Evolutionary conservation across 2,888 invertebrate species (phyloP), one percentile per base, ranked within the genome.

Genomic region (Eubasilissa splendida): DNA sequence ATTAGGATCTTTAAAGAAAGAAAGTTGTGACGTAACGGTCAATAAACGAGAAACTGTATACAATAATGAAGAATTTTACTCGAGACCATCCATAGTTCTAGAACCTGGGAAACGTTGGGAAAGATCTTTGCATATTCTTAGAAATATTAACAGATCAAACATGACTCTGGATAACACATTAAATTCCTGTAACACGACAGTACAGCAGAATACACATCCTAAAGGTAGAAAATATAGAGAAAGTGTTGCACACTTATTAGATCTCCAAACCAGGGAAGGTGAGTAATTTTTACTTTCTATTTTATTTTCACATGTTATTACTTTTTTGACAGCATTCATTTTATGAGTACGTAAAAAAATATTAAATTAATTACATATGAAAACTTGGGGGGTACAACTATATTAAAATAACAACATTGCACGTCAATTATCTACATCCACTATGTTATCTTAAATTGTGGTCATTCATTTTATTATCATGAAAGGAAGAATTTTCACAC

Each of bases 101-200:
- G 92, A 91, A 84, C 92, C 94, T 11, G 94, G 94, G 0, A 95
- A 93, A 86, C 90, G 92, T 85, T 95, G 94, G 93, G 91, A 93
- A 73, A 91, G 94, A 85, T 93, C 94, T 0, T 85, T 94, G 5
- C 92, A 91, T 82, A 91, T 91, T 82, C 91, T 92, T 85, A 92
- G 89, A 84, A 89, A 90, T 85, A 88, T 90, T 86, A 90, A 88
- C 78, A 88, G 87, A 85, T 89, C 87, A 86, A 87, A 89, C 85
- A 84, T 85, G 86, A 76, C 88, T 89, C 3, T 85, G 91, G 58
- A 79, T 12, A 59, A 71, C 70, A 14, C 71, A 1, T 10, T 52
- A 12, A 66, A 80, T 53, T 42, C 31, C 11, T 60, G 52, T n/a
- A 80, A 83, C 63, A 11, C 22, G 8, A 82, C 83, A 79, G 82